These are phyloP conservation scores for Cordilura impudica DNA, from an alignment of 2,888 invertebrate species.

Conservation along the genomic window DNA sequence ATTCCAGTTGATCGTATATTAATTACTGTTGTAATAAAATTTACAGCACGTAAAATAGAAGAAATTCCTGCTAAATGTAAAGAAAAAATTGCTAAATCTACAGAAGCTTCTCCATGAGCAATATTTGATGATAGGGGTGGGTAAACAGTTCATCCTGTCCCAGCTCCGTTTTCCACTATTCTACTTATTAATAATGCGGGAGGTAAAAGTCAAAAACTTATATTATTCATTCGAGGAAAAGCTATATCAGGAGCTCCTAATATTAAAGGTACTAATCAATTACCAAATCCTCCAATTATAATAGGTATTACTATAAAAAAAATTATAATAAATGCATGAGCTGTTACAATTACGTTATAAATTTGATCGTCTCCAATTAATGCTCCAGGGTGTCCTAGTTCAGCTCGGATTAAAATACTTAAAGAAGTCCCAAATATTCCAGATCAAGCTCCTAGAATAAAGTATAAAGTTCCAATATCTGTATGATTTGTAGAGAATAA, in stretches of 20 bases:
- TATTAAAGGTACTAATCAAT: constrained; percentile 88
- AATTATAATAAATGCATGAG: constrained; percentile 90
- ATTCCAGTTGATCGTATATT: constrained; percentile 83
- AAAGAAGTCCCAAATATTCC: constrained; percentile 85
- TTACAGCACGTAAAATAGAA: constrained; percentile 87
- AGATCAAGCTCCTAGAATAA: constrained; percentile 83
- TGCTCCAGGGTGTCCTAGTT: constrained; percentile 83
- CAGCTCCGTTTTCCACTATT: constrained; percentile 84
- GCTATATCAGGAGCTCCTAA: constrained; percentile 88
- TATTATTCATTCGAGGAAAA: constrained; percentile 90
- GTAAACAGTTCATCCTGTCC: constrained; percentile 89
- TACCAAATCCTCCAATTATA: constrained; percentile 90
- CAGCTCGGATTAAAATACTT: constrained; percentile 85
- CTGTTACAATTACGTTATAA: constrained; percentile 88
- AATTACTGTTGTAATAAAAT: constrained; percentile 88
- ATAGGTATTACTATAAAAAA: constrained; percentile 87
- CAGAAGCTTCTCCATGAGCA: constrained; percentile 83
- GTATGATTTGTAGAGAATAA: constrained; percentile 86
- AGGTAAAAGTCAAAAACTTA: constrained; percentile 89
- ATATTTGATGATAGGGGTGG: constrained; percentile 83
- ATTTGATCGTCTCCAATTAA: constrained; percentile 87
- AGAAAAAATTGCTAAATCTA: constrained; percentile 88
- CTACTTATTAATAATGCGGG: constrained; percentile 83
- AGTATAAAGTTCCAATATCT: constrained; percentile 87
- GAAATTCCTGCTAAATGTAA: constrained; percentile 86